A percentile compares a stretch with the other conserved stretches of the same genome.
Evolutionary conservation across 2,113 vertebrate species (phyloP).

Genomic region (Xenopus borealis): DNA sequence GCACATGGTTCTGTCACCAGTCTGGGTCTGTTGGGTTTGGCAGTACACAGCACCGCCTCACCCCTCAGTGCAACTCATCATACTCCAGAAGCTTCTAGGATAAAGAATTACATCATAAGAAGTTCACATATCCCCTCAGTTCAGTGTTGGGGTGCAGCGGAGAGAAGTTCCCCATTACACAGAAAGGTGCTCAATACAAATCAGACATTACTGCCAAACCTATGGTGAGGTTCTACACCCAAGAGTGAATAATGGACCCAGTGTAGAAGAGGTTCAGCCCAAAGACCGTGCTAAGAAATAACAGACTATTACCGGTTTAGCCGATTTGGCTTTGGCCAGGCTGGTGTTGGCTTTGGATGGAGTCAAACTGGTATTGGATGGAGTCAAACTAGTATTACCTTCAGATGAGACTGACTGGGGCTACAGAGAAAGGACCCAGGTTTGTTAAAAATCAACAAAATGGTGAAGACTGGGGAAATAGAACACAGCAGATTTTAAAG

Average conservation of each 20-base stretch:
- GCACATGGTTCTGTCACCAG: constrained; percentile 59
- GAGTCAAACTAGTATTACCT: constrained; percentile 62
- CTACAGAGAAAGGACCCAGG: constrained; percentile 48
- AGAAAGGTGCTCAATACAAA: no score
- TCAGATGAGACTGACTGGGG: constrained; percentile 63
- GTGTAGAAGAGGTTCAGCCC: not conserved
- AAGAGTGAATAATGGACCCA: not conserved
- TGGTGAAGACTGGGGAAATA: no score
- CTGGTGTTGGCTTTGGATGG: constrained; percentile 67
- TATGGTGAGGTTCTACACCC: not conserved
- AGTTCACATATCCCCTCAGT: no score
- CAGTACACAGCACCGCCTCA: constrained; percentile 53
- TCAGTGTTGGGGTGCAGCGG: no score
- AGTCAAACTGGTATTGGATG: constrained; percentile 63
- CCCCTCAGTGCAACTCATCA: constrained; percentile 66
- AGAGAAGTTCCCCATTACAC: no score
- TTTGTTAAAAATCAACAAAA: no score
- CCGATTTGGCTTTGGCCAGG: constrained; percentile 67
- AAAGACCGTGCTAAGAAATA: not conserved
- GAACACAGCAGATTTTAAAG: no score
- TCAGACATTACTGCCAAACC: not conserved
- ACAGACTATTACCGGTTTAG: constrained; percentile 66
- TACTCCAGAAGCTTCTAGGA: constrained; percentile 43
- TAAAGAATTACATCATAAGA: not conserved
- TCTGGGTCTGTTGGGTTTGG: constrained; percentile 44